Evolutionary conservation across 2,113 vertebrate genomes (phyloP).

Genomic region (Limanda limanda): DNA sequence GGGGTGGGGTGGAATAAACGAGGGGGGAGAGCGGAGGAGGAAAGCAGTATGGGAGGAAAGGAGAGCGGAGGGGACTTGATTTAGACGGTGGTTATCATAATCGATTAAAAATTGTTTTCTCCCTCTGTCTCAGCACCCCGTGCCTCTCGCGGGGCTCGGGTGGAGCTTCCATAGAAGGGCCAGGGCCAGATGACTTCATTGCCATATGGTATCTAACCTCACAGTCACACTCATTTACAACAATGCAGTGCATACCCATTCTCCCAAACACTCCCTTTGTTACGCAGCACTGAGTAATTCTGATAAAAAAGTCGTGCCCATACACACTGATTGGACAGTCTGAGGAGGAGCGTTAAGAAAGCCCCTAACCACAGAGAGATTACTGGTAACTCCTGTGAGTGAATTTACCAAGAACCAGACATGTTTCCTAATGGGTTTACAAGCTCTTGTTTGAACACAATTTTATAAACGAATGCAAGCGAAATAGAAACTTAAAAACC

Average conservation of each 20-base stretch:
- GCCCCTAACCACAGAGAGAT: slow-evolving; percentile 44
- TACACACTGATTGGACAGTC: slow-evolving; percentile 34
- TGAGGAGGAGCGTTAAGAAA: slow-evolving; percentile 24
- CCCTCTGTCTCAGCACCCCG: slow-evolving; percentile 73
- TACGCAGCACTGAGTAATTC: slow-evolving; percentile 60
- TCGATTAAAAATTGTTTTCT: slow-evolving; percentile 80
- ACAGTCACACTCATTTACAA: slow-evolving; percentile 77
- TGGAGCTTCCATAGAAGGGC: slow-evolving; percentile 77
- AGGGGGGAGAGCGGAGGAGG: slow-evolving; percentile 60
- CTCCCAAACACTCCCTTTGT: slow-evolving; percentile 77
- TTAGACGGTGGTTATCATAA: slow-evolving; percentile 80
- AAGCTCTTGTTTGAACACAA: neutral
- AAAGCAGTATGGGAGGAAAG: slow-evolving; percentile 45
- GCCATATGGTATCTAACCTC: slow-evolving; percentile 84
- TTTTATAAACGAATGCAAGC: neutral
- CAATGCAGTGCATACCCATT: slow-evolving; percentile 74
- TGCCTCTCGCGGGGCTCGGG: slow-evolving; percentile 77
- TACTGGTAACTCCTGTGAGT: slow-evolving; percentile 34
- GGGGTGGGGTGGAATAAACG: slow-evolving; percentile 80
- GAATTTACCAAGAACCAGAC: slow-evolving; percentile 16
- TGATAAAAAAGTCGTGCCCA: slow-evolving; percentile 70
- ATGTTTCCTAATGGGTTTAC: slow-evolving; percentile 15
- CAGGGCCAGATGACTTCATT: slow-evolving; percentile 82
- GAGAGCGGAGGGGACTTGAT: slow-evolving; percentile 70
- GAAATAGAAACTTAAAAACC: neutral